Evolutionary conservation across 2,888 invertebrate species (phyloP).

Genomic region (Drosophila austrosaltans): DNA sequence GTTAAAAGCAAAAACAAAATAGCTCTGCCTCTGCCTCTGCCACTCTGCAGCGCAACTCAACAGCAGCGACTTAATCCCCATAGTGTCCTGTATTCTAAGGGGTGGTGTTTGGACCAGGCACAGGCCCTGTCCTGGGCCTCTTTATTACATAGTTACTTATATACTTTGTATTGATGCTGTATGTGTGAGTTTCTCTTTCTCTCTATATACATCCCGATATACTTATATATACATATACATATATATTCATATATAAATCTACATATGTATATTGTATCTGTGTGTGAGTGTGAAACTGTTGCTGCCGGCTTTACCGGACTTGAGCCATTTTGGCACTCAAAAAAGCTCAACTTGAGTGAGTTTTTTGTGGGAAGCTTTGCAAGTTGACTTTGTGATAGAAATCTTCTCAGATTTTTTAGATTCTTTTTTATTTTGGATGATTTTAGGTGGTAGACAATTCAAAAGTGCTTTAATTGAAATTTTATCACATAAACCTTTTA

Average conservation of each 20-base stretch:
- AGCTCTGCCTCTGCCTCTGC: conserved; percentile 22
- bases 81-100: conserved; percentile 64
- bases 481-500: not conserved
- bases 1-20: conserved; percentile 64
- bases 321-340: not conserved
- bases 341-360: conserved; percentile 28
- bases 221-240: not conserved
- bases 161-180: conserved; percentile 36
- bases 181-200: conserved; percentile 14
- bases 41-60: conserved; percentile 40
- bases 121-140: conserved; percentile 42
- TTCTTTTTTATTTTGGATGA: not conserved
- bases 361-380: not conserved
- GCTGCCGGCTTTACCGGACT: conserved; percentile 13
- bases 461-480: not conserved
- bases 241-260: not conserved
- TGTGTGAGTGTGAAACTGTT: conserved; percentile 8
- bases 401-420: not conserved
- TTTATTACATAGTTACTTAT: conserved; percentile 72
- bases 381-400: not conserved
- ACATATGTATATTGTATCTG: not conserved
- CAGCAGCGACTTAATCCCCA: conserved; percentile 73
- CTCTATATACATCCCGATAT: not conserved
- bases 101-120: conserved; percentile 50
- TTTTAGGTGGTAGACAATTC: not conserved